Conservation (phyloP, 2,888 invertebrate species). For the Drosophila colorata region DNA sequence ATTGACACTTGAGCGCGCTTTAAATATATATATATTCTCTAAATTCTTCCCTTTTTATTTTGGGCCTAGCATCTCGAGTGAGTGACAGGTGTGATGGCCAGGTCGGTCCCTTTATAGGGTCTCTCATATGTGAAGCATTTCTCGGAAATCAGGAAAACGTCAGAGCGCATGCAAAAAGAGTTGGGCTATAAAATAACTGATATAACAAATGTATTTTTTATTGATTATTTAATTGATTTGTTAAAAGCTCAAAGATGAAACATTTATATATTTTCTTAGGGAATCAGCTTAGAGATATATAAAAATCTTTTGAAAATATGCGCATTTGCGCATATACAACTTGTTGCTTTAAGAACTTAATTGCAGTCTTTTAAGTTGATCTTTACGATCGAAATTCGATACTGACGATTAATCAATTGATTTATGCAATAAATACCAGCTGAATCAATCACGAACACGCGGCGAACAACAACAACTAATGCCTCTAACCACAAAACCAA, state of each 20-base stretch:
- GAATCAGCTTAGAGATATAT: background rate
- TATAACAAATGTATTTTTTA: too few relatives aligned
- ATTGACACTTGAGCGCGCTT: conserved; percentile 77
- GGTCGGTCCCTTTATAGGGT: conserved; percentile 2
- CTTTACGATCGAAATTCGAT: conserved; percentile 37
- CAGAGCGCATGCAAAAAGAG: conserved; percentile 1
- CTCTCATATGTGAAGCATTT: conserved; percentile 38
- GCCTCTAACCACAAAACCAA: conserved; percentile 18
- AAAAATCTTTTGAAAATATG: background rate
- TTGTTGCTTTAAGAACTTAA: conserved; percentile 5
- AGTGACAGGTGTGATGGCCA: conserved; percentile 65
- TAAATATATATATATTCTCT: conserved; percentile 29
- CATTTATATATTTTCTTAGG: background rate
- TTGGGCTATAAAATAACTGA: background rate
- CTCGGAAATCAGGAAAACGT: conserved; percentile 57
- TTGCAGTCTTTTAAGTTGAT: conserved; percentile 7
- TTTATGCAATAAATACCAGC: conserved; percentile 47
- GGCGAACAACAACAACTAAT: conserved; percentile 14
- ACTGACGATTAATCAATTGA: conserved; percentile 50
- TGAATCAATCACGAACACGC: conserved; percentile 66
- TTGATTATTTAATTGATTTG: background rate
- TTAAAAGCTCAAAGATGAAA: background rate
- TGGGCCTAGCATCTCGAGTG: conserved; percentile 32
- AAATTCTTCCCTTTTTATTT: conserved; percentile 13
- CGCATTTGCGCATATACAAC: background rate